These are phyloP conservation scores for Boloria euphrosyne DNA, from an alignment of 2,888 invertebrate genomes.

Conservation along the genomic window DNA sequence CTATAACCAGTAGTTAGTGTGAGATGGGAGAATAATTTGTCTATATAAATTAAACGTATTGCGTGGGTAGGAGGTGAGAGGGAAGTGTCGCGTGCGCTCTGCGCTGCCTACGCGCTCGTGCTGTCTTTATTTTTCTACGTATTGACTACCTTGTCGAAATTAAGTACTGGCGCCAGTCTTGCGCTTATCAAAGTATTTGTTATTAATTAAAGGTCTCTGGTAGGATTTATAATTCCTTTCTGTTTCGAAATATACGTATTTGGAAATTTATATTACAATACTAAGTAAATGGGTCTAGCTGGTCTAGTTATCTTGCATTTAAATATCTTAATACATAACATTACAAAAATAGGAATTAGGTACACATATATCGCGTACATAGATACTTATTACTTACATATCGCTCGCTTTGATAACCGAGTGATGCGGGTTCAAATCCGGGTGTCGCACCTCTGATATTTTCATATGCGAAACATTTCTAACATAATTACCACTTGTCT, in stretches of 20 bases:
- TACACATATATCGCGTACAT: too few species aligned
- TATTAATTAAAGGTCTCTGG: slow-evolving; percentile 41
- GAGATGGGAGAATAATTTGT: slow-evolving; percentile 72
- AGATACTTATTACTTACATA: too few species aligned
- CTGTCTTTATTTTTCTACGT: slow-evolving; percentile 63
- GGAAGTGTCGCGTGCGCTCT: slow-evolving; percentile 65
- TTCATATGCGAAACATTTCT: too few species aligned
- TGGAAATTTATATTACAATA: background rate
- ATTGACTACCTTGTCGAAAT: slow-evolving; percentile 51
- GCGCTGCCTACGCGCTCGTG: slow-evolving; percentile 69
- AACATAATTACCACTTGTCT: too few species aligned
- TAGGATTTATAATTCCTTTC: background rate
- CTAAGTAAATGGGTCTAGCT: too few species aligned
- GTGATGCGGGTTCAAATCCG: too few species aligned
- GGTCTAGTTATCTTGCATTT: too few species aligned
- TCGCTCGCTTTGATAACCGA: too few species aligned
- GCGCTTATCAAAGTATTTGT: slow-evolving; percentile 34
- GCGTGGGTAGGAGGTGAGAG: slow-evolving; percentile 63
- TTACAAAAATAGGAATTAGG: too few species aligned
- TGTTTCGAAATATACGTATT: background rate
- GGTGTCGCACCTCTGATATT: too few species aligned
- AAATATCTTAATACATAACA: too few species aligned
- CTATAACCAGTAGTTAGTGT: slow-evolving; percentile 65
- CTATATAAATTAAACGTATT: slow-evolving; percentile 65
- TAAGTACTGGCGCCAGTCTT: slow-evolving; percentile 52